These are phyloP conservation scores for Tenthredo livida DNA, from an alignment of 2,888 invertebrate species.

Conservation along the genomic window DNA sequence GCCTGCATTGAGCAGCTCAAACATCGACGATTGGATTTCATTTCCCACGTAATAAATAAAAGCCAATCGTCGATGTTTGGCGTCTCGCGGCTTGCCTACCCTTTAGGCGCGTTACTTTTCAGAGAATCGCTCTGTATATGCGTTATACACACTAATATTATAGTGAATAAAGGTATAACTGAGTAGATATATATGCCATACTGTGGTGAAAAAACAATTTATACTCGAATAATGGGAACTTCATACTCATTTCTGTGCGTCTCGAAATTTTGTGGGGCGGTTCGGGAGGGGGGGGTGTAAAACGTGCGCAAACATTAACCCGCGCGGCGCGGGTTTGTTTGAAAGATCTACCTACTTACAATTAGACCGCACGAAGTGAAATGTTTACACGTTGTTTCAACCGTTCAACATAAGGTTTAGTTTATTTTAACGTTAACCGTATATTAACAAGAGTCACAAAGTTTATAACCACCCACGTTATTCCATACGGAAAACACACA, in stretches of 20 bases:
- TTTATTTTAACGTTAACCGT: background rate
- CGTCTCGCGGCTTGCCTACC: no score
- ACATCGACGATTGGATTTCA: no score
- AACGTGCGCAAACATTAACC: conserved; percentile 4
- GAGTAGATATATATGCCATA: no score
- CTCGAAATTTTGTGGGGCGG: background rate
- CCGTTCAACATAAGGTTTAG: background rate
- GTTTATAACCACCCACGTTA: background rate
- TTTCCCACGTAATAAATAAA: no score
- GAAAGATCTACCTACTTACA: conserved; percentile 30
- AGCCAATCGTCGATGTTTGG: no score
- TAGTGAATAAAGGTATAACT: background rate
- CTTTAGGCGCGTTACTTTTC: no score
- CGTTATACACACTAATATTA: no score
- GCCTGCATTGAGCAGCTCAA: no score
- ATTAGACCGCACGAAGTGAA: conserved; percentile 29
- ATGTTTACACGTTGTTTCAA: conserved; percentile 35
- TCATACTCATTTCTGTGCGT: background rate
- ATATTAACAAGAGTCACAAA: background rate
- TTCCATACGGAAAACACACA: background rate
- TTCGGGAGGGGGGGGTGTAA: no score
- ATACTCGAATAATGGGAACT: background rate
- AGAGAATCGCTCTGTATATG: no score
- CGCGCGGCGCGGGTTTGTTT: background rate
- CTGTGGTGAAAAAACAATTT: background rate